A percentile compares a stretch with the other conserved stretches of the same genome.
These are phyloP conservation scores for Corella eumyota DNA, from an alignment of 23 tunicate species.

Conservation along the genomic window DNA sequence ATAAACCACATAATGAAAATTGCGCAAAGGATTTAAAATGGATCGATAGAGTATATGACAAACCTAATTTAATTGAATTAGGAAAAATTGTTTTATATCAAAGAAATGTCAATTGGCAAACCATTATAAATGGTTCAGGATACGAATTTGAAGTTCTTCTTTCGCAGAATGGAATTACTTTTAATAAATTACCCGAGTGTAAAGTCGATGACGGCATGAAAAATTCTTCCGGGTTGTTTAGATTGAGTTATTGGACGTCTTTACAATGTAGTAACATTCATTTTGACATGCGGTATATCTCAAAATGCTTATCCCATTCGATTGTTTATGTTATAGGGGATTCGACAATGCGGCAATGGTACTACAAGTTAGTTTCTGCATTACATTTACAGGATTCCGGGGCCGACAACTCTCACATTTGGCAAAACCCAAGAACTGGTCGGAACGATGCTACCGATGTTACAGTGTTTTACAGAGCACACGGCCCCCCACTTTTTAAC, in stretches of 20 bases:
- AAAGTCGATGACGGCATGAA: no score
- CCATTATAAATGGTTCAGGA: no score
- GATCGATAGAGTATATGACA: neutral
- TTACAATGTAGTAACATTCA: neutral
- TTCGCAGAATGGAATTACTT: neutral
- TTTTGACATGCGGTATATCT: neutral
- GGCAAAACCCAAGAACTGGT: slow-evolving; percentile 33
- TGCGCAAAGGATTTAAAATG: neutral
- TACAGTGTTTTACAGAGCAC: slow-evolving; percentile 35
- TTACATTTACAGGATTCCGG: slow-evolving; percentile 2
- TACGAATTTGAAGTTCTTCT: no score
- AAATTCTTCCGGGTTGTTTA: no score
- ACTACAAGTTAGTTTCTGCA: slow-evolving; percentile 2
- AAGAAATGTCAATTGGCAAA: no score
- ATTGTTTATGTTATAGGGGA: slow-evolving; percentile 49
- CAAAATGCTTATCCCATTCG: neutral
- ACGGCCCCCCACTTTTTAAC: slow-evolving; percentile 13
- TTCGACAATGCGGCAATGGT: slow-evolving; percentile 52
- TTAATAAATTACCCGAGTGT: neutral
- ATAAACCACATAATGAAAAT: neutral
- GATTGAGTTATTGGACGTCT: neutral
- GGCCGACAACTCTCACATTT: slow-evolving; percentile 13
- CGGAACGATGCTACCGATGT: slow-evolving; percentile 5
- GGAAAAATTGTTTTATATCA: no score
- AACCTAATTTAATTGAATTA: no score